Evolutionary conservation across 2,113 vertebrate genomes (phyloP).

Genomic region (Sakesphorus luctuosus): DNA sequence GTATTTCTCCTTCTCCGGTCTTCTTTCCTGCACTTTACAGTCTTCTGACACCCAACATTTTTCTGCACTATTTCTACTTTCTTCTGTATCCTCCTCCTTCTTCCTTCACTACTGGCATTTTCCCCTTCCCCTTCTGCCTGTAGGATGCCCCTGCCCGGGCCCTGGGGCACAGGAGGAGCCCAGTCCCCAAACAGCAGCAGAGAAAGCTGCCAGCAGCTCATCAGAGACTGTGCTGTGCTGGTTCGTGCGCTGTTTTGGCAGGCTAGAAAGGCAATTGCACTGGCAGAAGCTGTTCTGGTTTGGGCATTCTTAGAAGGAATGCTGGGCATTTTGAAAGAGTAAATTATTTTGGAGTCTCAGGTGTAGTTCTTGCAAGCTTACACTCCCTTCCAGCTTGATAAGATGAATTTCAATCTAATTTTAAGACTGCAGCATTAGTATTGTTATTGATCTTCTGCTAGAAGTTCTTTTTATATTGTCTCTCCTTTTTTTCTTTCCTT

Average conservation of each 20-base stretch:
- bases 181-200: not conserved
- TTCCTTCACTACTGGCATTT: not conserved
- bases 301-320: not conserved
- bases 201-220: accelerated
- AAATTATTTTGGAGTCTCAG: not conserved
- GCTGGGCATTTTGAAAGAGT: not conserved
- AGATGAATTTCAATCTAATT: not conserved
- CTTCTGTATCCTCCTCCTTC: not conserved
- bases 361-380: not conserved
- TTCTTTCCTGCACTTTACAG: not conserved
- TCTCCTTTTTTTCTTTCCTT: not conserved
- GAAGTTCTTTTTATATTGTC: not conserved
- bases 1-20: not conserved
- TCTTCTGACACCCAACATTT: not conserved
- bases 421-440: not conserved
- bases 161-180: not conserved
- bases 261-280: not conserved
- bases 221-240: accelerated
- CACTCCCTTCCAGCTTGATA: not conserved
- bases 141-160: not conserved
- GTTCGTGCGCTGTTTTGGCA: accelerated
- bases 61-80: not conserved
- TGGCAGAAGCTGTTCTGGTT: not conserved
- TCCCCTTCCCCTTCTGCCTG: not conserved
- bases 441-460: not conserved